Percentiles rank a stretch among this genome's conserved stretches.
phyloP scores from a whole-genome alignment of 2,113 vertebrate genomes.

The Hipposideros armiger region DNA sequence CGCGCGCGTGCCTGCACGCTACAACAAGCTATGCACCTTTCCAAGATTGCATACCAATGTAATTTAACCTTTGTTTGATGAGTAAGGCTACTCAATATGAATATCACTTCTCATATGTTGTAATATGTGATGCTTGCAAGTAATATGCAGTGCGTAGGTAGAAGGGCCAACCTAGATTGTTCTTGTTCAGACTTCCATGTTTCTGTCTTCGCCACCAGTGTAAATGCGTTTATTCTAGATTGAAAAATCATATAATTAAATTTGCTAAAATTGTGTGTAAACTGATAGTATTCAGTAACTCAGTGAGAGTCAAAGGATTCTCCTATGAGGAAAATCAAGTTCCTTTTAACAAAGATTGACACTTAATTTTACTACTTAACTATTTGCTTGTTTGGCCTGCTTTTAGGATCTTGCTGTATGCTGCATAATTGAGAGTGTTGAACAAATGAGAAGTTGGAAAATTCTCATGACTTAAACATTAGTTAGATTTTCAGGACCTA shows the following conservation, averaged over 20 bases:
- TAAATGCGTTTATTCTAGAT: constrained; percentile 29
- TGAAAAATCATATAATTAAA: constrained; percentile 15
- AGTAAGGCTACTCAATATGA: constrained; percentile 7
- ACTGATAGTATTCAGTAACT: neutral
- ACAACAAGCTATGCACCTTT: neutral
- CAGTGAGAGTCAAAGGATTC: neutral
- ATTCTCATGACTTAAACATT: constrained; percentile 28
- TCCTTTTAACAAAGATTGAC: neutral
- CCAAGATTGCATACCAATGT: neutral
- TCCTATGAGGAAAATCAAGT: constrained; percentile 34
- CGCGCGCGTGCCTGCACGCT: no score
- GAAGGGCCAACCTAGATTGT: neutral
- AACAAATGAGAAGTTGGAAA: constrained; percentile 53
- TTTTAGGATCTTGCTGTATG: constrained; percentile 29
- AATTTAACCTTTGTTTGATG: neutral
- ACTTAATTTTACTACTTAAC: constrained; percentile 40
- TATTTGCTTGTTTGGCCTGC: constrained; percentile 26
- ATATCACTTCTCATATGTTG: neutral
- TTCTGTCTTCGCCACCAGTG: neutral
- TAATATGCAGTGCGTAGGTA: neutral
- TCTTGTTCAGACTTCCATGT: neutral
- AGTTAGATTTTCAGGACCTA: neutral
- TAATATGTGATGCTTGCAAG: constrained; percentile 21
- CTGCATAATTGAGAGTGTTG: constrained; percentile 29
- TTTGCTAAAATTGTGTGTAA: constrained; percentile 37